Base-by-base conservation (phyloP, 2,797 vertebrate species). In the Tarsius wallacei region DNA sequence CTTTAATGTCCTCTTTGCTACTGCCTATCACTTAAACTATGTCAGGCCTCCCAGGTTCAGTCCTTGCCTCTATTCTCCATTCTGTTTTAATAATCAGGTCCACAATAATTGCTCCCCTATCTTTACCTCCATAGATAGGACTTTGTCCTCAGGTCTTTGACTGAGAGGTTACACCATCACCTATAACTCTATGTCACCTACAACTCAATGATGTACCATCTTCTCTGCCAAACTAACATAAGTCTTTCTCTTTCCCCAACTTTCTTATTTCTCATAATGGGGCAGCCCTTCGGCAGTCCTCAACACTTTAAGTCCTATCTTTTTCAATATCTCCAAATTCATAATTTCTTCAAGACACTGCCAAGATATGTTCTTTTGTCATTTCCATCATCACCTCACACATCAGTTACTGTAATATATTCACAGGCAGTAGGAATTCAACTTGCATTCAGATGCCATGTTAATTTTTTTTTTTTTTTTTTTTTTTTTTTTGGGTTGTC, bases 271-370 rank as follows among this genome's bases (percentile, higher is more conserved):
- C 73, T 85, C 57, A 93, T 22, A 68, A 47, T 24, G 31, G 42
- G 7, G 9, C 47, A 87, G 42, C 14, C 92, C 1, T 84, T 83
- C 51, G 64, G 68, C 15, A 90, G 26, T 64, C 33, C 64, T 89
- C 80, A 22, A 87, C 16, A 59, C 61, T 95, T 86, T 57, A 89
- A 47, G 31, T 64, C 31, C 8, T 70, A 85, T 55, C 57, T 94
- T 94, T 86, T 13, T 78, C 53, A 88, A 21, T 33, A 9, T 71
- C 53, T 71, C 64, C 33, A 87, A 64, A 95, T 16, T 57, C 78
- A 86, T 31, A 84, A 73, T 93, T 86, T 92, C 78, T 80, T 96
- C 31, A 94, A 51, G 80, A 95, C 8, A 61, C 19, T 68, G 80
- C 49, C 33, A 24, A 55, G 10, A 77, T 92, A 70, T 66, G 57